Evolutionary conservation across 2,113 vertebrate genomes (phyloP), one percentile per base, ranked within the genome.

Genomic region (Symphodus melops): DNA sequence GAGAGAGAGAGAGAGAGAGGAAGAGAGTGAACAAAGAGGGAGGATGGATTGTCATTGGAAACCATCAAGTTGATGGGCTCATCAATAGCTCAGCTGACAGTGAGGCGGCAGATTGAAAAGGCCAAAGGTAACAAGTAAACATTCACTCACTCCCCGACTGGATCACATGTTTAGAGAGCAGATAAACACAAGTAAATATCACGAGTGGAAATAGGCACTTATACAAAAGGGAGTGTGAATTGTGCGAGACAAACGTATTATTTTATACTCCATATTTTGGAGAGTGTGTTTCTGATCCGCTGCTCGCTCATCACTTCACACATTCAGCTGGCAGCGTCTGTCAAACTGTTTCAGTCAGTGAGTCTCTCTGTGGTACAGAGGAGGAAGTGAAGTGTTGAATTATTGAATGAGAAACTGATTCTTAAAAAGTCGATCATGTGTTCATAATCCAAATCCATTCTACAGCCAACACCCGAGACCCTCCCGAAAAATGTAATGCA

Each of bases 21-120:
- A 25, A 51, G 75, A 66, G 54, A 37, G n/a, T 11, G 59, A 54
- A 44, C 1, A 10, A 7, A 39, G 48, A 53, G 16, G 28, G 36
- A 61, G 51, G 56, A 25, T 52, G 8, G 63, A 65, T 65, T 16
- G 37, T 20, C 9, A 8, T 68, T 73, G 64, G 66, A 81, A 53
- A 62, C 71, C 73, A 61, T 83, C 68, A 42, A 67, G 58, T 28
- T 77, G 79, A 86, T 60, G 49, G 64, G 11, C 68, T 88, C 42
- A 70, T 86, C 83, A 90, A 88, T 86, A 83, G 48, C 67, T 69
- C 37, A 21, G 64, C 62, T 44, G 60, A 68, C 51, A 42, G 42
- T 8, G 62, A 87, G 56, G 25, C 57, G 6, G 79, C 62, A 51
- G 76, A 19, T 48, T 41, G 69, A 79, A 79, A 75, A 78, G 66